A percentile compares a stretch with the other conserved stretches of the same genome.
phyloP scores from a whole-genome alignment of 2,113 vertebrate genomes.

The Cromileptes altivelis region DNA sequence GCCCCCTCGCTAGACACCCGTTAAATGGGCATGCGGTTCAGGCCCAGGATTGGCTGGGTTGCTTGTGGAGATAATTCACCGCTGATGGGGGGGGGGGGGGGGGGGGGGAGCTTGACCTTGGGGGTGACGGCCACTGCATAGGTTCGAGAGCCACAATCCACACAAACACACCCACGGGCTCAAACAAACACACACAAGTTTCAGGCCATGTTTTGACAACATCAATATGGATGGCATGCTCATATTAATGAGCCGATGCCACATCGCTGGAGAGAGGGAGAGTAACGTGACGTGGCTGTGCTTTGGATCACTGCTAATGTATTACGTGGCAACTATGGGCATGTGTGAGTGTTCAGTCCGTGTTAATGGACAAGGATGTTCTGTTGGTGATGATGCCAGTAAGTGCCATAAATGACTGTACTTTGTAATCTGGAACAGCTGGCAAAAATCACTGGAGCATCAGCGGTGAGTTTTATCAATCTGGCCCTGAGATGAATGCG shows the following conservation, averaged over 20 bases:
- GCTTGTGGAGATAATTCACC: constrained; percentile 74
- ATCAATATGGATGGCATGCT: constrained; percentile 38
- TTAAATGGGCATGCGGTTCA: constrained; percentile 70
- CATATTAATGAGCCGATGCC: constrained; percentile 47
- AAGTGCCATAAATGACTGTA: constrained; percentile 59
- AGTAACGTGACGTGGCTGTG: constrained; percentile 41
- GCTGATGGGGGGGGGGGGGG: too few relatives aligned
- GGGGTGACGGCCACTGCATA: constrained; percentile 33
- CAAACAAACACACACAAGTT: constrained; percentile 40
- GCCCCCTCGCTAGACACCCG: constrained; percentile 68
- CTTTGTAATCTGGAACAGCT: constrained; percentile 70
- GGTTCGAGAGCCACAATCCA: constrained; percentile 28
- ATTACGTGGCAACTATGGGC: constrained; percentile 43
- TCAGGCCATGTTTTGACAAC: constrained; percentile 58
- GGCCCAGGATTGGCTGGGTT: constrained; percentile 51
- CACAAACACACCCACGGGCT: constrained; percentile 28
- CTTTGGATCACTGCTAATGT: constrained; percentile 49
- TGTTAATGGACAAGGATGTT: constrained; percentile 69
- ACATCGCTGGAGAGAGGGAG: constrained; percentile 28
- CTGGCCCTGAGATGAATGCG: constrained; percentile 28
- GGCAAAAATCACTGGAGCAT: constrained; percentile 59
- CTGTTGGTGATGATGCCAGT: constrained; percentile 46
- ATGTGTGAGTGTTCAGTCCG: constrained; percentile 42
- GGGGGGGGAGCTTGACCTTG: constrained; percentile 70
- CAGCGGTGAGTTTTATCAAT: constrained; percentile 57